Evolutionary conservation across 2,113 vertebrate genomes (phyloP), one percentile per base, ranked within the genome.

Genomic region (Rhadina sibilatrix): DNA sequence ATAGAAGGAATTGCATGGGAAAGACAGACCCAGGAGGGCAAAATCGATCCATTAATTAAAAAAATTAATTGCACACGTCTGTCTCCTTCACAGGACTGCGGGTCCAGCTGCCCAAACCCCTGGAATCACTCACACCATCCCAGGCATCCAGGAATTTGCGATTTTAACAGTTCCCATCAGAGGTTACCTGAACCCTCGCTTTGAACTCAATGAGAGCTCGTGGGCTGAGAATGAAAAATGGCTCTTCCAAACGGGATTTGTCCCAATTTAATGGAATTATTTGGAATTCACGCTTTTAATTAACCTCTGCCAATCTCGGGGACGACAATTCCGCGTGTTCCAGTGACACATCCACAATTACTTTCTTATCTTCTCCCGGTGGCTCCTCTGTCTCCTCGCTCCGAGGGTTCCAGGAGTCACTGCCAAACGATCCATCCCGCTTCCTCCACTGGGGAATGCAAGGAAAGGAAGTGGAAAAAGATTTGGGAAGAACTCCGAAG

Each of bases 401-500:
- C 5, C 0, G 1, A 1, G 1, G 59, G 33, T 30, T 74, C 1
- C 0, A 13, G 70, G 70, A 54, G 70, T 15, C 16, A 0, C 16
- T 28, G 71, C 1, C 2, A n/a, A 21, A 23, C 10, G 2, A 49
- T 78, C 38, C 53, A 33, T 23, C 54, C 53, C 2, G 0, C 28
- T 38, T 31, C 37, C 68, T 24, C 5, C 6, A 2, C 2, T 35
- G 6, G 12, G 3, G 5, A 12, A 19, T 0, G 0, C 0, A 0
- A 27, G 19, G n/a, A 53, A 31, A 0, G 0, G 3, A 11, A 13
- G 1, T 25, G 38, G 72, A 12, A 19, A 53, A 46, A 13, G 11
- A 28, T 19, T 37, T 54, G 28, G 50, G 30, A 28, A 44, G n/a
- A 80, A 4, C 23, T 52, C 75, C 3, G 3, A 20, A 44, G 28